A percentile compares a stretch with the other conserved stretches of the same genome.
These are phyloP conservation scores for Dinothrombium tinctorium DNA, from an alignment of 1,140 invertebrate genomes.

Conservation along the genomic window DNA sequence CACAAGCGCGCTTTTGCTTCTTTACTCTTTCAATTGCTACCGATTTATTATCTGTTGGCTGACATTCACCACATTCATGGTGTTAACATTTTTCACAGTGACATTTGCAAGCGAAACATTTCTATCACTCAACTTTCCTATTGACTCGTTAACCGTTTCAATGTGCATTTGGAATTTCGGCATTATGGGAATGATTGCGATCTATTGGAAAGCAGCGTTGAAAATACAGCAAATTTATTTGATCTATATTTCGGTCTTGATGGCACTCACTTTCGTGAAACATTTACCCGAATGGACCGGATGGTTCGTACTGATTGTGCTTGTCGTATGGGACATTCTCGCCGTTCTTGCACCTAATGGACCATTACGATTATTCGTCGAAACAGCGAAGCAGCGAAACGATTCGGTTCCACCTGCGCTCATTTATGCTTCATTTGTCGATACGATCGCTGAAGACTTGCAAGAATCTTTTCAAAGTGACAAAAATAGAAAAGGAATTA, in stretches of 20 bases:
- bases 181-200: slow-evolving; percentile 85
- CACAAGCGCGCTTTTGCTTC: no score
- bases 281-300: slow-evolving; percentile 97
- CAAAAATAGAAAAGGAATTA: no score
- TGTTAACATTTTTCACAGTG: slow-evolving; percentile 77
- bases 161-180: slow-evolving; percentile 97
- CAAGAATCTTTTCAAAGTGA: no score
- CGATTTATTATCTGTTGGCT: slow-evolving; percentile 87
- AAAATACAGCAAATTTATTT: slow-evolving; percentile 83
- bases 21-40: no score
- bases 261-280: slow-evolving; percentile 99
- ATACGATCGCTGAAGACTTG: no score
- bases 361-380: slow-evolving; percentile 86
- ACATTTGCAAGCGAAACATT: no score
- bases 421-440: slow-evolving; percentile 97
- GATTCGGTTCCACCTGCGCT: slow-evolving; percentile 96
- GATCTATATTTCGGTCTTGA: slow-evolving; percentile 83
- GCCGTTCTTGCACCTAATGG: slow-evolving; percentile 90
- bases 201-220: slow-evolving; percentile 92
- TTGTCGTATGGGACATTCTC: slow-evolving; percentile 95
- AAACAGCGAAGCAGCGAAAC: slow-evolving; percentile 94
- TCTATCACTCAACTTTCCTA: slow-evolving; percentile 76
- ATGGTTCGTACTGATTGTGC: slow-evolving; percentile 85
- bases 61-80: slow-evolving; percentile 79
- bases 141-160: slow-evolving; percentile 71